phyloP scores from a whole-genome alignment of 2,113 vertebrate genomes.

The Catagonus wagneri region DNA sequence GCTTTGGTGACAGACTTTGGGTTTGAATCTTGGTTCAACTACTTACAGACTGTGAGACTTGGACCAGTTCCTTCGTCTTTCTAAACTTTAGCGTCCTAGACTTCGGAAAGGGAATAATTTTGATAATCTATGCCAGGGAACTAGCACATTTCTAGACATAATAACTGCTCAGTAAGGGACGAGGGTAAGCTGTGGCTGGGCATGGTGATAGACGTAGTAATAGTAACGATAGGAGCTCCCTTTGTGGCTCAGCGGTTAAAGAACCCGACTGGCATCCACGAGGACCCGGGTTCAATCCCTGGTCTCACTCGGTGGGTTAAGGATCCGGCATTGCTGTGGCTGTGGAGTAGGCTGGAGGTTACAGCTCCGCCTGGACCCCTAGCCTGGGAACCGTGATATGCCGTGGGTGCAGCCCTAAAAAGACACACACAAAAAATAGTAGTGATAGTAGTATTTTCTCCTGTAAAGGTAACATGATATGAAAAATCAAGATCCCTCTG shows the following conservation, averaged over 20 bases:
- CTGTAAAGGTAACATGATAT: neutral
- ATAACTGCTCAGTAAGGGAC: neutral
- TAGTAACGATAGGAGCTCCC: no score
- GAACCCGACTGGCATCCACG: no score
- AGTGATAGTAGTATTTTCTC: neutral
- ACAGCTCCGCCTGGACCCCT: no score
- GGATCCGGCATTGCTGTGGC: no score
- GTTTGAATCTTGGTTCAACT: conserved; percentile 1
- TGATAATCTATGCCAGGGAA: neutral
- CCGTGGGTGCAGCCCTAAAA: no score
- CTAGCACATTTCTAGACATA: neutral
- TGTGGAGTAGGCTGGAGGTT: no score
- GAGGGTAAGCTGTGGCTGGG: neutral
- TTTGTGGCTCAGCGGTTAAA: no score
- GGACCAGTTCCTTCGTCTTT: neutral
- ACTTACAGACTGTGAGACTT: neutral
- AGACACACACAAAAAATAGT: neutral
- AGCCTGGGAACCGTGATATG: no score
- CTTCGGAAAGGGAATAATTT: neutral
- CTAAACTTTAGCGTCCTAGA: neutral
- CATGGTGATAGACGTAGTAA: neutral
- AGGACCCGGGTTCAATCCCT: no score
- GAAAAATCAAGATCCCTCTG: neutral
- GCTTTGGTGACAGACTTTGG: conserved; percentile 5
- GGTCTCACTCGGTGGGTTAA: no score